Evolutionary conservation across 2,113 vertebrate genomes (phyloP), one percentile per base, ranked within the genome.

Genomic region (Melanerpes aurifrons): DNA sequence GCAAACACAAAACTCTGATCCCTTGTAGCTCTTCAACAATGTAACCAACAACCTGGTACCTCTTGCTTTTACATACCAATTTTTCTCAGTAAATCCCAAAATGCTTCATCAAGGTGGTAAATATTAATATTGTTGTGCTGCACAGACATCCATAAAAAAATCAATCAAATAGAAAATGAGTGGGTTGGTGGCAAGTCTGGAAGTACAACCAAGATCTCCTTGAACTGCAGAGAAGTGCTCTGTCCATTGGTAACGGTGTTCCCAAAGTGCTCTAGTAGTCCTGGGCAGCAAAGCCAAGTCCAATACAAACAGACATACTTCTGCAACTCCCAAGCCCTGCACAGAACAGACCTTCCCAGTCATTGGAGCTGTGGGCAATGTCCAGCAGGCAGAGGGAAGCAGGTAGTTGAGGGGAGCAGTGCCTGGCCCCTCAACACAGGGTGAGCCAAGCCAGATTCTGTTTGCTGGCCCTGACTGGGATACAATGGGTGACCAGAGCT

Each of bases 281-380:
- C 13, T 2, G 0, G 12, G 4, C 5, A 29, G 59, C 2, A n/a
- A 37, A 47, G 9, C 4, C 22, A 18, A 40, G 28, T 18, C 18
- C 16, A 20, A 0, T 0, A 12, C 10, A 31, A 35, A 8, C 1
- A 8, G 37, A 28, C 3, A 1, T 0, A 16, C 6, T 1, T 15
- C 32, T 43, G 25, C 7, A 11, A 1, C 8, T 31, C 40, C 24
- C 0, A 0, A 53, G 5, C 6, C 13, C 63, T 4, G 4, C 8
- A 18, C n/a, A 68, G 12, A 35, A 19, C n/a, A 47, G 57, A 17
- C 18, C 32, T 54, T 5, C 28, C 3, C 1, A 4, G 1, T 1
- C 35, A 0, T 6, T 1, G 0, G 14, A 20, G 14, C 40, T 31
- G 8, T 2, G n/a, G 26, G 40, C 0, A 1, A 53, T 0, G 1